A percentile compares a stretch with the other conserved stretches of the same genome.
Evolutionary conservation across 2,888 invertebrate genomes (phyloP).

Genomic region (Cerastis rubricosa): DNA sequence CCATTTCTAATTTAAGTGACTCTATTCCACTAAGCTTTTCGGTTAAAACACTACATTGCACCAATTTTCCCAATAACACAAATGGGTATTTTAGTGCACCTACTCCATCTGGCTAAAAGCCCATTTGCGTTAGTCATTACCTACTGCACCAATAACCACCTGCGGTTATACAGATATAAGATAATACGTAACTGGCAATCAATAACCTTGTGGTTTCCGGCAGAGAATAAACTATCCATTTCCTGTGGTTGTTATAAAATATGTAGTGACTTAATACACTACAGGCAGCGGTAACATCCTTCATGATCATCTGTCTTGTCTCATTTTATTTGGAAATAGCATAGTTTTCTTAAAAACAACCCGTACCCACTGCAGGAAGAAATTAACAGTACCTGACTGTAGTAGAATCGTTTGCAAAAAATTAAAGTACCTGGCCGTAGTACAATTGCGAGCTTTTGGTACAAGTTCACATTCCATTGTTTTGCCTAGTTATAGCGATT

Average conservation of each 20-base stretch:
- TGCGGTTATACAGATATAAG: slow-evolving; percentile 36
- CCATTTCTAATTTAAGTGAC: not conserved
- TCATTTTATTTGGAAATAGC: not conserved
- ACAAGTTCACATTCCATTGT: too few species aligned
- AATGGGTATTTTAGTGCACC: not conserved
- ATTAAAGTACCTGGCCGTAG: too few species aligned
- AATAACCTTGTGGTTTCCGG: slow-evolving; percentile 14
- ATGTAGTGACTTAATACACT: not conserved
- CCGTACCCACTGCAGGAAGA: too few species aligned
- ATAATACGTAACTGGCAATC: slow-evolving; percentile 8
- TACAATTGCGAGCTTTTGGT: too few species aligned
- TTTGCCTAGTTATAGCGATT: too few species aligned
- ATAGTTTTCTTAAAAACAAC: not conserved
- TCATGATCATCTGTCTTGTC: not conserved
- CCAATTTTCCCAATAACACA: slow-evolving; percentile 15
- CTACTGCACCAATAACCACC: slow-evolving; percentile 28
- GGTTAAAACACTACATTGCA: not conserved
- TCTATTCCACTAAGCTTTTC: not conserved
- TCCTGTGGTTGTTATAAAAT: slow-evolving; percentile 4
- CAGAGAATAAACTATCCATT: slow-evolving; percentile 17
- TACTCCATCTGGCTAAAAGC: slow-evolving; percentile 37
- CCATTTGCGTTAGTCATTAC: slow-evolving; percentile 31
- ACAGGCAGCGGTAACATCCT: not conserved
- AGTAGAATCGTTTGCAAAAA: too few species aligned
- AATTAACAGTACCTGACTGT: too few species aligned